Evolutionary conservation across 2,888 invertebrate genomes (phyloP).

Genomic region (Rotaria socialis): DNA sequence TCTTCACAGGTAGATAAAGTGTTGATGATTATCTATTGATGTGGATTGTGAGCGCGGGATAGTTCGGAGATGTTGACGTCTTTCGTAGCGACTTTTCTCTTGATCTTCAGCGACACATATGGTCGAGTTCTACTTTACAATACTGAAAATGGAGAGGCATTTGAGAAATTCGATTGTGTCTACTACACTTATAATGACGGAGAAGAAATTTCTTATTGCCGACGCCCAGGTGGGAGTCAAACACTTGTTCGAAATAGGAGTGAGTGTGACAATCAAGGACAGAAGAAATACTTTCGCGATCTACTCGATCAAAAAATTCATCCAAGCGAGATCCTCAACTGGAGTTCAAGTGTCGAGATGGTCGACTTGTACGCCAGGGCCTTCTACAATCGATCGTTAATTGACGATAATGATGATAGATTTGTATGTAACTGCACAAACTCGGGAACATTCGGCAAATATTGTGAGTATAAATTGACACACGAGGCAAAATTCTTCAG

Average conservation of each 20-base stretch:
- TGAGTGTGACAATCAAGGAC: background rate
- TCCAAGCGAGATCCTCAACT: background rate
- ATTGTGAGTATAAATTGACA: constrained; percentile 15
- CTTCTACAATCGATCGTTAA: background rate
- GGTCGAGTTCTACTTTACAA: too few species aligned
- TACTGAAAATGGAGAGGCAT: too few species aligned
- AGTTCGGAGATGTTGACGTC: too few species aligned
- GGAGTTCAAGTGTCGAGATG: background rate
- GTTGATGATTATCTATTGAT: too few species aligned
- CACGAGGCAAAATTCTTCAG: background rate
- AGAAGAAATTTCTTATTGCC: background rate
- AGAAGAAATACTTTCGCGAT: background rate
- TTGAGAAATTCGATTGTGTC: background rate
- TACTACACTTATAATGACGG: background rate
- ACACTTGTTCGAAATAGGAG: background rate
- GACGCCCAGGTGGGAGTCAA: background rate
- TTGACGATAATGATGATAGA: background rate
- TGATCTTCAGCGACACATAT: too few species aligned
- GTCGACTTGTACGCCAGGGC: background rate
- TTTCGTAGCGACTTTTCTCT: too few species aligned
- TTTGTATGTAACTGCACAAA: background rate
- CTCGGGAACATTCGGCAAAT: background rate
- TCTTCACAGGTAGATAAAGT: too few species aligned
- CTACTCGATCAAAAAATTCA: background rate
- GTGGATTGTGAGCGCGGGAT: too few species aligned